These are phyloP conservation scores for Megamerina dolium DNA, from an alignment of 2,888 invertebrate species.

Conservation along the genomic window DNA sequence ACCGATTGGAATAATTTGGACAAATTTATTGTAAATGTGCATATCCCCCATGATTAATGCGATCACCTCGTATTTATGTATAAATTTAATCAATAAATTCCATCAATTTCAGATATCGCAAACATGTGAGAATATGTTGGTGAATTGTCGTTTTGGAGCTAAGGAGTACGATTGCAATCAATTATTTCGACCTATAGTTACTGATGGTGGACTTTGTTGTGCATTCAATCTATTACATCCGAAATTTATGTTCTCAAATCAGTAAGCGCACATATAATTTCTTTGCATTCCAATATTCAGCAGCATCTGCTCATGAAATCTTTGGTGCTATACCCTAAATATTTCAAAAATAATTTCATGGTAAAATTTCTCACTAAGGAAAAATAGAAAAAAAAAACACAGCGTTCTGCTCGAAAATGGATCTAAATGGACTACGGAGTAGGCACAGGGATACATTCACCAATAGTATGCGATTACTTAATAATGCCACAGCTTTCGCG, in stretches of 20 bases:
- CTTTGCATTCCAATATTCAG: no score
- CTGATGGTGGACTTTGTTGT: conserved; percentile 70
- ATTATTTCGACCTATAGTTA: conserved; percentile 60
- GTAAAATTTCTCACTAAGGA: no score
- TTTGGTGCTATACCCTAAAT: no score
- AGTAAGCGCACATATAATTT: conserved; percentile 27
- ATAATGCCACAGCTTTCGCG: no score
- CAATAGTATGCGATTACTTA: no score
- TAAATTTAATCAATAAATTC: no score
- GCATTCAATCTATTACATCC: conserved; percentile 72
- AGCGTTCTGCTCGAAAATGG: no score
- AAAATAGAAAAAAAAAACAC: no score
- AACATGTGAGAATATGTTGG: conserved; percentile 64
- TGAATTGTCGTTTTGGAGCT: conserved; percentile 63
- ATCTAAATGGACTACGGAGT: no score
- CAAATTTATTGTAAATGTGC: conserved; percentile 22
- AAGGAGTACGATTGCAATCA: conserved; percentile 56
- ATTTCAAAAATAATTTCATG: neutral
- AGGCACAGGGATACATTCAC: no score
- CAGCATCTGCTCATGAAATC: no score
- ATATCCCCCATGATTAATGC: neutral
- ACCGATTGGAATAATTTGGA: conserved; percentile 26
- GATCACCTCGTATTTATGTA: neutral
- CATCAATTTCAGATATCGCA: conserved; percentile 58
- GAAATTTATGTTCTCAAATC: conserved; percentile 32